A percentile compares a stretch with the other conserved stretches of the same genome.
Conservation (phyloP, 2,888 invertebrate species). For the Noctua janthina region DNA sequence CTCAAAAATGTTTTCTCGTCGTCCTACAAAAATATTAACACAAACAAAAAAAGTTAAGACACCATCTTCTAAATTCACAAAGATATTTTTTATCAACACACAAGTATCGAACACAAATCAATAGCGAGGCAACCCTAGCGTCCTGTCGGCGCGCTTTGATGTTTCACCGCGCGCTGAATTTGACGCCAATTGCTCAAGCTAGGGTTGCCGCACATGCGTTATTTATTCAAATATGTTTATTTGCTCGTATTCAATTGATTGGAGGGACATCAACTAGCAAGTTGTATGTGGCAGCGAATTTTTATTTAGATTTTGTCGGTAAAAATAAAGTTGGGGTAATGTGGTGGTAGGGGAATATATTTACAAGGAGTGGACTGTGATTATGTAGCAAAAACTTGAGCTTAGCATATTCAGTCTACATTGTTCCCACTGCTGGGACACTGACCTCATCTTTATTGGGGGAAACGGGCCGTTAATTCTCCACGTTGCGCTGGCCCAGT, state of each 20-base stretch:
- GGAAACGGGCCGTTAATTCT: background rate
- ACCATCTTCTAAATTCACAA: conserved; percentile 9
- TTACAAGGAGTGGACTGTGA: background rate
- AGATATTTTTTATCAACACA: conserved; percentile 42
- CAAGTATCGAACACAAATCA: conserved; percentile 64
- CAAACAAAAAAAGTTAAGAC: conserved; percentile 1
- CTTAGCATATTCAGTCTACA: background rate
- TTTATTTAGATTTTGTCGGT: conserved; percentile 34
- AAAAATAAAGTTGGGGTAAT: conserved; percentile 7
- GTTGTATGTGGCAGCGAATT: conserved; percentile 30
- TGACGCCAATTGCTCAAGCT: conserved; percentile 79
- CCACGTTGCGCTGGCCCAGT: background rate
- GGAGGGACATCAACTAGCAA: conserved; percentile 64
- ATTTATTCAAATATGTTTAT: conserved; percentile 85
- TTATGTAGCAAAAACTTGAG: background rate
- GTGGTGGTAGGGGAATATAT: background rate
- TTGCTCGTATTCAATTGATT: conserved; percentile 77
- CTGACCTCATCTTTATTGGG: background rate
- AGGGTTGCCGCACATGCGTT: conserved; percentile 75
- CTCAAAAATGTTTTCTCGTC: background rate
- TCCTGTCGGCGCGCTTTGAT: conserved; percentile 76
- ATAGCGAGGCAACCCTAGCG: conserved; percentile 70
- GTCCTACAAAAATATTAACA: conserved; percentile 15
- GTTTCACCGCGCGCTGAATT: conserved; percentile 76
- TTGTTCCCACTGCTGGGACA: background rate